phyloP scores from a whole-genome alignment of 2,113 vertebrate genomes.

The Heliornis fulica region DNA sequence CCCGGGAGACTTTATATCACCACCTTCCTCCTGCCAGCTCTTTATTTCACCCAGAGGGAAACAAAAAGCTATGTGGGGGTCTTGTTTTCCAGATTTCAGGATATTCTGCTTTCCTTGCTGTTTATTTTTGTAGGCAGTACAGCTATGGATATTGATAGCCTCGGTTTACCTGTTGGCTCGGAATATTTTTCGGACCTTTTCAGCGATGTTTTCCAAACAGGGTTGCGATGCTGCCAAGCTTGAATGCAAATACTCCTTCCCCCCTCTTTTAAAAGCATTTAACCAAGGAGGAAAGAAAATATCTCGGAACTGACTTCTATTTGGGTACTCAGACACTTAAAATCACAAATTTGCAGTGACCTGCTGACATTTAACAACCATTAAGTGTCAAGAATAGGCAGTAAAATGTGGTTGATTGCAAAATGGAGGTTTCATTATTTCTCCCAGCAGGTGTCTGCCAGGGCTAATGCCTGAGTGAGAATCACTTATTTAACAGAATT shows the following conservation, averaged over 20 bases:
- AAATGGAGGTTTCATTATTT: conserved; percentile 52
- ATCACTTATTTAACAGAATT: conserved; percentile 50
- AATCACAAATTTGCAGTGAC: conserved; percentile 47
- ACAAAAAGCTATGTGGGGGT: not conserved
- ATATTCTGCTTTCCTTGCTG: not conserved
- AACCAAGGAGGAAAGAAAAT: not conserved
- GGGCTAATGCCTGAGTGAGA: conserved; percentile 23
- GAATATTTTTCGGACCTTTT: not conserved
- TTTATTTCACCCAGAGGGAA: not conserved
- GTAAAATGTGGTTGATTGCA: conserved; percentile 43
- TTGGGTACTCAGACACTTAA: conserved; percentile 39
- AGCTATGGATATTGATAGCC: not conserved
- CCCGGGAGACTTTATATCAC: not conserved
- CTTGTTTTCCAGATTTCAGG: not conserved
- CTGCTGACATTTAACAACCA: conserved; percentile 17
- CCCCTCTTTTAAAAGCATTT: not conserved
- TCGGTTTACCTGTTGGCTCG: not conserved
- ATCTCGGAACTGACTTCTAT: not conserved
- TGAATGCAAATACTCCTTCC: not conserved
- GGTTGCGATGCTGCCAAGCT: not conserved
- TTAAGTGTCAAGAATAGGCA: conserved; percentile 42
- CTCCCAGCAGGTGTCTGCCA: conserved; percentile 50
- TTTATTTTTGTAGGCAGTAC: not conserved
- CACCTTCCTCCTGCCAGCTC: not conserved
- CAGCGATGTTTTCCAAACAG: not conserved